These are phyloP conservation scores for Argyrosomus regius DNA, from an alignment of 2,797 vertebrate species.

Conservation along the genomic window DNA sequence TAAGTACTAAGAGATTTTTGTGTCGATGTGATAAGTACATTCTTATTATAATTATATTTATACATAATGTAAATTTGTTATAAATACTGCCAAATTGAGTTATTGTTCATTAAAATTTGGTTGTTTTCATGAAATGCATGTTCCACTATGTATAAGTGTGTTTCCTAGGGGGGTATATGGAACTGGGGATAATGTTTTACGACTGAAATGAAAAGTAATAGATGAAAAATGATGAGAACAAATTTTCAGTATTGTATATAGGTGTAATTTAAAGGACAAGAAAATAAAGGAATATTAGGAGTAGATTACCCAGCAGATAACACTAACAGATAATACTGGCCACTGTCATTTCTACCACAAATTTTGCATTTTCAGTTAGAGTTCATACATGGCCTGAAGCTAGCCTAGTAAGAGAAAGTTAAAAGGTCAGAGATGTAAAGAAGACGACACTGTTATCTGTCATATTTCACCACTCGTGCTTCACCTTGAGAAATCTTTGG, in stretches of 20 bases:
- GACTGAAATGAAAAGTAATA: neutral
- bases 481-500: slow-evolving; percentile 51
- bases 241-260: neutral
- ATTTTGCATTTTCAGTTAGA: slow-evolving; percentile 62
- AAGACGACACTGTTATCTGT: slow-evolving; percentile 66
- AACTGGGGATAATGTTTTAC: neutral
- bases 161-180: no score
- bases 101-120: neutral
- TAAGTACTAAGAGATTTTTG: neutral
- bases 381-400: slow-evolving; percentile 56
- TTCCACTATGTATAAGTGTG: neutral
- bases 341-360: slow-evolving; percentile 2
- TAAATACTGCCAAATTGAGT: neutral
- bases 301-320: slow-evolving; percentile 1
- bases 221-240: no score
- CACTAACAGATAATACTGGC: neutral
- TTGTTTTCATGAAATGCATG: neutral
- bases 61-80: neutral
- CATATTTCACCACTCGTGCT: slow-evolving; percentile 59
- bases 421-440: slow-evolving; percentile 67
- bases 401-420: slow-evolving; percentile 24
- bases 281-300: neutral
- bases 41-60: neutral
- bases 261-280: neutral
- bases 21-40: neutral